Evolutionary conservation across 1,140 invertebrate species (phyloP), one percentile per base, ranked within the genome.

Genomic region (Chrysoperla carnea): DNA sequence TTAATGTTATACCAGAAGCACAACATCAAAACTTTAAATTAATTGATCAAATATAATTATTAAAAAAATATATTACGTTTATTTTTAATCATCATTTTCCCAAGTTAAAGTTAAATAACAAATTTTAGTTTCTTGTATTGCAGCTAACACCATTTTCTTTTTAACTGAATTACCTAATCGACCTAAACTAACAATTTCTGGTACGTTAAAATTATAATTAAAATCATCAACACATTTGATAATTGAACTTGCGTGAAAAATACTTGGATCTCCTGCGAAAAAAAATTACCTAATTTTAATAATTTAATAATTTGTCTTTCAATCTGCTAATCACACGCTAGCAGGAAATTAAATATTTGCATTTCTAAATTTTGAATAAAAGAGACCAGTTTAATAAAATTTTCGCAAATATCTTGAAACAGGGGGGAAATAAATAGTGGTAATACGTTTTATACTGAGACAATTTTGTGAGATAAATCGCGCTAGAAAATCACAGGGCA

Each of bases 11-110:
- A 50, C 76, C 84, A 1, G 61, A 78, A 31, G 68, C 73, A 40
- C 77, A 84, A 51, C 79, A 84, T 48, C 66, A 72, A 41, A 67
- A 70, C 47, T 89, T 89, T 55, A 79, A 76, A 50, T 58, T 86
- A 35, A 67, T 84, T 42, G 76, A 85, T 57, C 66, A 72, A 63
- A 52, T 80, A 11, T 79, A 68, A 64, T 51, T 49, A 7, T 46
- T 23, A 37, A 39, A 41, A 35, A 3, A 3, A 35, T 33, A n/a
- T 35, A 6, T n/a, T 3, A 35, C 6, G 12, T 35, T 6, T n/a
- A 12, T 14, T 12, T 37, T 37, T 37, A 37, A 46, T 51, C 56
- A 27, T 48, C 44, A 44, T 57, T 56, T 41, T 59, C 46, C 72
- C 72, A 74, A 45, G 68, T 66, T 41, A 74, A 50, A 39, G 69